Base-by-base conservation (phyloP, 2,888 invertebrate species). In the Byasa hedistus region DNA sequence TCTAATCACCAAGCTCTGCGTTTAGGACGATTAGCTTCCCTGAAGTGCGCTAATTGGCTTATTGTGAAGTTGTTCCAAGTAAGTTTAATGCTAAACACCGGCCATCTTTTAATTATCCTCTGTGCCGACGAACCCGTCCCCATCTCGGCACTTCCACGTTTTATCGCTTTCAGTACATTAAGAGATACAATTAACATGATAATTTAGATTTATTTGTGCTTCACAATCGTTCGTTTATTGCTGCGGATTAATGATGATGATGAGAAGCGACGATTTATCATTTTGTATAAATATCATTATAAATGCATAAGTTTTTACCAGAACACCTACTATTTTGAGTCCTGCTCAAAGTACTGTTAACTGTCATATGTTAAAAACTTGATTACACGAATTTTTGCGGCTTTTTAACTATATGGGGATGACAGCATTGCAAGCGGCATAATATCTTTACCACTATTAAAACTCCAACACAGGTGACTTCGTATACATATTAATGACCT, bases 61-160 rank as follows among this genome's bases (percentile, higher is more conserved):
- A 57, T 66, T 61, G 57, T 61, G 52, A 12, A 64, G 36, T 32
- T 39, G 36, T 27, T 22, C n/a, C 19, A 7, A n/a, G 12, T 4
- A 36, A 12, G 23, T 52, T 5, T 39, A 19, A 58, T 24, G 54
- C 23, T 64, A 32, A 58, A 58, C 58, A 64, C 52, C 24, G 58
- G 24, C 23, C 58, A 57, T 15, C 21, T 15, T 57, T 54, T 39
- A 64, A 64, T 64, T 64, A 57, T 39, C 15, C 24, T 24, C 22
- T 21, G 24, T 7, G 64, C 57, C 57, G 57, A 58, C n/a, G 58
- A 64, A 64, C 64, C 48, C n/a, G 8, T 51, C 15, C 12, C 12
- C 73, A 71, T 70, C 71, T 72, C 74, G 68, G 70, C 69, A 69
- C 69, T 71, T 75, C 72, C 17, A 56, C 27, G 12, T 5, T 56